Evolutionary conservation across 2,113 vertebrate genomes (phyloP).

Genomic region (Poeciliopsis retropinna): DNA sequence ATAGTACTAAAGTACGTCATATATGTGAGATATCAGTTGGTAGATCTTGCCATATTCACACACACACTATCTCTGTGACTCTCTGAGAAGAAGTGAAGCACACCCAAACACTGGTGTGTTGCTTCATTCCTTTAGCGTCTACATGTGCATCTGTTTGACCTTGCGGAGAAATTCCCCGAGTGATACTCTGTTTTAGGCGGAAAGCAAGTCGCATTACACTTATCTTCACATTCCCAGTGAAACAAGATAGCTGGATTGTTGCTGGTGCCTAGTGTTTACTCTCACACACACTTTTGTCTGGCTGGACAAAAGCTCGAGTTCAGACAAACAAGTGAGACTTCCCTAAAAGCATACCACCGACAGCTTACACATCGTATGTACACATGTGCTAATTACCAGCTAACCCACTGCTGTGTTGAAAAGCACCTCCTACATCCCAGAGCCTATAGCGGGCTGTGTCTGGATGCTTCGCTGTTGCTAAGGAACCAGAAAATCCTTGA

Average conservation of each 20-base stretch:
- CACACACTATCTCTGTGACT: background rate
- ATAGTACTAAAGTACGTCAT: background rate
- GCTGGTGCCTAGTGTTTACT: background rate
- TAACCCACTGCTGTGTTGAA: slow-evolving; percentile 43
- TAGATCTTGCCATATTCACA: background rate
- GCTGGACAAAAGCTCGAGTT: background rate
- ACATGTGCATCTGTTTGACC: slow-evolving; percentile 42
- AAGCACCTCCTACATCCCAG: slow-evolving; percentile 25
- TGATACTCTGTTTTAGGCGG: background rate
- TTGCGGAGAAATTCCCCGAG: slow-evolving; percentile 43
- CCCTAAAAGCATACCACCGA: slow-evolving; percentile 21
- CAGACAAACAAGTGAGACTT: background rate
- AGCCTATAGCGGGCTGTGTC: slow-evolving; percentile 52
- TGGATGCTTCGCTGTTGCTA: slow-evolving; percentile 75
- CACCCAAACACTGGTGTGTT: slow-evolving; percentile 4
- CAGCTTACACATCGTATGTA: background rate
- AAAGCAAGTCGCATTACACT: slow-evolving; percentile 24
- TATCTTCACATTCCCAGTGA: background rate
- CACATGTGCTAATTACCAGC: slow-evolving; percentile 58
- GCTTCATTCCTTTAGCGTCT: slow-evolving; percentile 1
- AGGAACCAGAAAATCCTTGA: slow-evolving; percentile 70
- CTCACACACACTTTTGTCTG: background rate
- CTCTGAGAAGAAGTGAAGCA: slow-evolving; percentile 8
- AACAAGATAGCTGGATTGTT: background rate
- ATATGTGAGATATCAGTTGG: background rate